Percentiles rank a stretch among this genome's conserved stretches.
These are phyloP conservation scores for Eucidaris tribuloides DNA, from an alignment of 35 echinoderm and acorn worm species.

Conservation along the genomic window DNA sequence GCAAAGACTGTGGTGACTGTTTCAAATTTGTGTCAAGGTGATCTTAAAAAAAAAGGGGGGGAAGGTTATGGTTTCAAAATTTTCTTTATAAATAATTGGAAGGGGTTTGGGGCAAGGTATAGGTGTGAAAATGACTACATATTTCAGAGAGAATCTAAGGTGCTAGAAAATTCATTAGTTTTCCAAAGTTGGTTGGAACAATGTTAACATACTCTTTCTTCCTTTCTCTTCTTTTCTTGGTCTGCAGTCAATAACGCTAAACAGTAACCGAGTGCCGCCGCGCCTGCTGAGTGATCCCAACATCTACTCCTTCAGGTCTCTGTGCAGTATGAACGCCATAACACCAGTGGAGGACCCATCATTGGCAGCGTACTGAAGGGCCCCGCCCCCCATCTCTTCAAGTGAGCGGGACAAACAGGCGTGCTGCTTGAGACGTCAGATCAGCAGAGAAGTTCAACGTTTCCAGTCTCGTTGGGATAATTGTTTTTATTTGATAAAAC, in stretches of 20 bases:
- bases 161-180: neutral
- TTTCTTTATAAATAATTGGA: no score
- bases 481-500: neutral
- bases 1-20: no score
- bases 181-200: neutral
- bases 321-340: slow-evolving; percentile 82
- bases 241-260: slow-evolving; percentile 74
- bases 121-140: no score
- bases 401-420: neutral
- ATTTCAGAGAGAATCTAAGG: no score
- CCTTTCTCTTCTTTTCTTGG: slow-evolving; percentile 27
- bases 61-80: no score
- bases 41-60: no score
- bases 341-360: slow-evolving; percentile 94
- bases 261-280: slow-evolving; percentile 72
- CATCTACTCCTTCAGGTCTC: slow-evolving; percentile 87
- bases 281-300: slow-evolving; percentile 90
- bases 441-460: neutral
- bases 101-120: no score
- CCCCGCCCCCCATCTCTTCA: neutral
- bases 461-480: neutral
- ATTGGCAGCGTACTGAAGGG: slow-evolving; percentile 67
- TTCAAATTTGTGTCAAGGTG: no score
- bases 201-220: neutral
- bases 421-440: neutral